phyloP scores from a whole-genome alignment of 2,888 invertebrate genomes.

The Amphipyra tragopoginis region DNA sequence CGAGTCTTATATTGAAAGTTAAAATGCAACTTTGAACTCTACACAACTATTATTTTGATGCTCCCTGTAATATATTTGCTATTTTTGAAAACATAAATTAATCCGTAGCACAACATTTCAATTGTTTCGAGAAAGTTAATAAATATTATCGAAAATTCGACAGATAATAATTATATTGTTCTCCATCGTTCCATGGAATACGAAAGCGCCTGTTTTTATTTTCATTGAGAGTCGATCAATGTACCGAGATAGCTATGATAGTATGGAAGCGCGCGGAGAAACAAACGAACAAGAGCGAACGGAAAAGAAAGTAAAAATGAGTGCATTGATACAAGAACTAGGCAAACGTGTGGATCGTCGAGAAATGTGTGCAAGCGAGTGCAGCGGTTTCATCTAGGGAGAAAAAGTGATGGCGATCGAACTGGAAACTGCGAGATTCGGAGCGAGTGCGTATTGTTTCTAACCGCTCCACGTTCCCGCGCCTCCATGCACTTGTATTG shows the following conservation, averaged over 20 bases:
- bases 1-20: background rate
- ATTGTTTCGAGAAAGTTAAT: conserved; percentile 22
- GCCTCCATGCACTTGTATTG: conserved; percentile 76
- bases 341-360: conserved; percentile 79
- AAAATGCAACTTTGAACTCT: background rate
- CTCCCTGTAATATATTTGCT: too few species aligned
- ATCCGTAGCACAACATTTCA: background rate
- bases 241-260: conserved; percentile 49
- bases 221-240: conserved; percentile 62
- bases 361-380: conserved; percentile 80
- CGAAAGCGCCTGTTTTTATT: conserved; percentile 68
- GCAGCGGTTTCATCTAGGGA: conserved; percentile 78
- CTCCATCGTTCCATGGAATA: conserved; percentile 41
- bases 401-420: conserved; percentile 83
- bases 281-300: conserved; percentile 85
- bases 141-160: conserved; percentile 37
- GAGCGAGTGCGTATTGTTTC: conserved; percentile 76
- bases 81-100: too few species aligned
- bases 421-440: conserved; percentile 79
- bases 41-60: too few species aligned
- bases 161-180: conserved; percentile 40
- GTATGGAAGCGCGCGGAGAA: conserved; percentile 66
- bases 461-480: conserved; percentile 69
- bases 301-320: conserved; percentile 90
- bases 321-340: conserved; percentile 86